Conservation (phyloP, 2,888 invertebrate species). For the Pachydiplax longipennis region DNA sequence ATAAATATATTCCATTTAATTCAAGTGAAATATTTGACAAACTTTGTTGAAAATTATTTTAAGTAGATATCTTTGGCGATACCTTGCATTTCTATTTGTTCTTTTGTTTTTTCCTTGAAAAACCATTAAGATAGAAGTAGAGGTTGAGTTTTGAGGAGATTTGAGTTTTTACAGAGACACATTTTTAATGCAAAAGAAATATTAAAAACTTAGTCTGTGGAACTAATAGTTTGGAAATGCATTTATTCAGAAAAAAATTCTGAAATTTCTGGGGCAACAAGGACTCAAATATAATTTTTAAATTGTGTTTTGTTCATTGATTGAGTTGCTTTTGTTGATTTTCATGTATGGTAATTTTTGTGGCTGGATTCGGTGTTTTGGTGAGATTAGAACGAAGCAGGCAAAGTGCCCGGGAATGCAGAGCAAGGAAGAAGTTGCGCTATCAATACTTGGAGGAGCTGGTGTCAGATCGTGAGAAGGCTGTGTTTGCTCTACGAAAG, state of each 20-base stretch:
- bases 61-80: too few species aligned
- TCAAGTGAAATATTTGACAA: too few species aligned
- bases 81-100: too few species aligned
- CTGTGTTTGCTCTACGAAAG: constrained; percentile 83
- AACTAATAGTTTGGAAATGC: background rate
- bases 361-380: background rate
- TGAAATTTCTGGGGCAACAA: background rate
- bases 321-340: background rate
- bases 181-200: too few species aligned
- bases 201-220: background rate
- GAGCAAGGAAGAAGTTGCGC: constrained; percentile 93
- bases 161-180: too few species aligned
- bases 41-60: too few species aligned
- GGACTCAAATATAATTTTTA: background rate
- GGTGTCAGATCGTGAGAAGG: constrained; percentile 91
- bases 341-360: background rate
- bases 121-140: too few species aligned
- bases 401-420: constrained; percentile 96
- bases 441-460: constrained; percentile 97
- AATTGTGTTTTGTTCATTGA: background rate
- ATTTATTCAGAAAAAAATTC: too few species aligned
- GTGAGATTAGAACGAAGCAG: constrained; percentile 83
- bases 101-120: too few species aligned
- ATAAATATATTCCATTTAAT: too few species aligned
- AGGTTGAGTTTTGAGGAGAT: too few species aligned